These are phyloP conservation scores for Leucoma salicis DNA, from an alignment of 2,888 invertebrate genomes.

Conservation along the genomic window DNA sequence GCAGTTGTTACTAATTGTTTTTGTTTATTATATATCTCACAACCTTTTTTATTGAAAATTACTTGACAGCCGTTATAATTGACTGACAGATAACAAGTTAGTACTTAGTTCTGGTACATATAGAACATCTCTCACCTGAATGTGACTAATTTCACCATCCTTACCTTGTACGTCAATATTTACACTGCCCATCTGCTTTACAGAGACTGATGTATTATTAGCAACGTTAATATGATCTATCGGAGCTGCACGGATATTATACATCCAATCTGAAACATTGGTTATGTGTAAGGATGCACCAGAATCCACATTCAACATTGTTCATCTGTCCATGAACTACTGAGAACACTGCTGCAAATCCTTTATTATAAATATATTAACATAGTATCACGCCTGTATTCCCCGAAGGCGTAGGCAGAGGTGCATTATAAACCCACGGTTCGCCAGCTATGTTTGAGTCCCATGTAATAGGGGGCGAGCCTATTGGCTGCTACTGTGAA, in stretches of 20 bases:
- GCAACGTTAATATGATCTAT: background rate
- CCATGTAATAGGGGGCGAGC: no score
- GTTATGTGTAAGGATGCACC: background rate
- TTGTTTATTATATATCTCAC: background rate
- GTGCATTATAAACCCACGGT: no score
- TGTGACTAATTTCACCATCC: constrained; percentile 1
- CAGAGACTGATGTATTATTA: background rate
- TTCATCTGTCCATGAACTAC: no score
- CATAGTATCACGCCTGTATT: no score
- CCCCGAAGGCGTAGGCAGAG: no score
- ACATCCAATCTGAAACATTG: background rate
- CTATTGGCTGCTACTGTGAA: no score
- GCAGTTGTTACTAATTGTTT: background rate
- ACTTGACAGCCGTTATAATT: constrained; percentile 1
- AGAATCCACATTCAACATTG: background rate
- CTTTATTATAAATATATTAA: no score
- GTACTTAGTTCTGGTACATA: constrained; percentile 3
- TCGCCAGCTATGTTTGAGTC: no score
- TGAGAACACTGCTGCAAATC: no score
- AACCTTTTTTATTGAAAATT: background rate
- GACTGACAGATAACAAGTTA: background rate
- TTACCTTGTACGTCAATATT: background rate
- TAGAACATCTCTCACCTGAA: constrained; percentile 1
- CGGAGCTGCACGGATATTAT: background rate
- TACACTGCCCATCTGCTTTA: background rate